Conservation (phyloP, 30 jellyfish, hydroid and myxozoan genomes). For the Aurelia sp. region DNA sequence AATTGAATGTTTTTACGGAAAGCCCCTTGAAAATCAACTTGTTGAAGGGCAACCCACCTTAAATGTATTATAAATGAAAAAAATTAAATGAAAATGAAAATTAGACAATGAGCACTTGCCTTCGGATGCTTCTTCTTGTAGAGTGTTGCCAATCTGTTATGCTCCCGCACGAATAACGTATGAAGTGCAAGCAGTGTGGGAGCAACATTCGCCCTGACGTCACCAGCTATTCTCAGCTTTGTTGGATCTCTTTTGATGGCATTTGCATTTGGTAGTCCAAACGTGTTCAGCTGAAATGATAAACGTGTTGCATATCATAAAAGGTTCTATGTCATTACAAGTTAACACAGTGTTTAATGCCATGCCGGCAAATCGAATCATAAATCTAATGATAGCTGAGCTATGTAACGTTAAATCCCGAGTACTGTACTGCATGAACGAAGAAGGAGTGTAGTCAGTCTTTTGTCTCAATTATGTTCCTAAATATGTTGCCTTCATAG, state of each 20-base stretch:
- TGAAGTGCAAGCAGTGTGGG: slow-evolving; percentile 54
- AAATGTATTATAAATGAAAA: too few species aligned
- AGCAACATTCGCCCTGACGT: slow-evolving; percentile 41
- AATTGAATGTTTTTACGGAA: too few species aligned
- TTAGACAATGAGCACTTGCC: background rate
- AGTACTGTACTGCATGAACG: too few species aligned
- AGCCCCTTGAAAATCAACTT: too few species aligned
- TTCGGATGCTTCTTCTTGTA: slow-evolving; percentile 41
- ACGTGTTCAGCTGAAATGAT: slow-evolving; percentile 20
- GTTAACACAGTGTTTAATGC: too few species aligned
- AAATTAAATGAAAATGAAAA: too few species aligned
- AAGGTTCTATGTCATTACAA: background rate
- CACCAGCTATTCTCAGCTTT: slow-evolving; percentile 45
- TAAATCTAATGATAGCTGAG: too few species aligned
- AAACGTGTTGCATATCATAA: background rate
- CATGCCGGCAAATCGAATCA: background rate
- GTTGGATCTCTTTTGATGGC: slow-evolving; percentile 50
- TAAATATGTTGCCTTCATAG: background rate
- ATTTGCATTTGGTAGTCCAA: slow-evolving; percentile 50
- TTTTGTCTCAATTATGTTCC: too few species aligned
- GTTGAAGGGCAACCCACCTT: too few species aligned
- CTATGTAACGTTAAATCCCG: too few species aligned
- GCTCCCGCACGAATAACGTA: slow-evolving; percentile 52
- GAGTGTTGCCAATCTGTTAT: slow-evolving; percentile 31
- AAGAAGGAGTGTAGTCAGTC: too few species aligned